Evolutionary conservation across 2,797 vertebrate species (phyloP).

Genomic region (Columba guinea): DNA sequence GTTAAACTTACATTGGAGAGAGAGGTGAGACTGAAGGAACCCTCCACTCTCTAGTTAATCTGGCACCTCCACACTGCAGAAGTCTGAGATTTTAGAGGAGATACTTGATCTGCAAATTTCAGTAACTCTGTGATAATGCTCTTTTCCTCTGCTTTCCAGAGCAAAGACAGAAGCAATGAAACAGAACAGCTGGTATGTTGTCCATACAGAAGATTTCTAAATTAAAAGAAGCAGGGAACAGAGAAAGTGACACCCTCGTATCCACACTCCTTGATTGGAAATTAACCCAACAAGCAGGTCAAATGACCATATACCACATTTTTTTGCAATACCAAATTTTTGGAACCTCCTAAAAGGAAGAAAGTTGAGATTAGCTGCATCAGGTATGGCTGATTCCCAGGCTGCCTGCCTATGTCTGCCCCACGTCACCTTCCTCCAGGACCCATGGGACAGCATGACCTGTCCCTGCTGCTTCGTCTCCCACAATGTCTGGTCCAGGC

Average conservation of each 20-base stretch:
- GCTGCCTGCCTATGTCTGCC: background rate
- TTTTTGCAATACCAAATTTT: background rate
- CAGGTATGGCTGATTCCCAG: background rate
- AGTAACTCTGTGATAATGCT: background rate
- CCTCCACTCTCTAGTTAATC: background rate
- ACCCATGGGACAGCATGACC: background rate
- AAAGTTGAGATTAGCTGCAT: background rate
- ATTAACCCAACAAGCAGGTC: background rate
- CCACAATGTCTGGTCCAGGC: rapidly evolving
- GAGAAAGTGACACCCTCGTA: background rate
- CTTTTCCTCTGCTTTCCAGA: background rate
- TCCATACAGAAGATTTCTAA: background rate
- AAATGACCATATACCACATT: rapidly evolving
- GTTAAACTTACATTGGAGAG: background rate
- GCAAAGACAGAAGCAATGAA: background rate
- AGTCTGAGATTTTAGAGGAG: background rate
- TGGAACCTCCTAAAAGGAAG: background rate
- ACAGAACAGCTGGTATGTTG: background rate
- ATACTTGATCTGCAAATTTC: background rate
- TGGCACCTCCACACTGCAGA: background rate
- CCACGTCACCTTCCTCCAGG: rapidly evolving
- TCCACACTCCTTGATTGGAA: background rate
- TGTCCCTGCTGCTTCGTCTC: background rate
- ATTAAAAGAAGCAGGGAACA: background rate
- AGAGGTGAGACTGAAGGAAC: background rate